Conservation (phyloP, 1,140 invertebrate genomes). For the Andricus grossulariae region DNA sequence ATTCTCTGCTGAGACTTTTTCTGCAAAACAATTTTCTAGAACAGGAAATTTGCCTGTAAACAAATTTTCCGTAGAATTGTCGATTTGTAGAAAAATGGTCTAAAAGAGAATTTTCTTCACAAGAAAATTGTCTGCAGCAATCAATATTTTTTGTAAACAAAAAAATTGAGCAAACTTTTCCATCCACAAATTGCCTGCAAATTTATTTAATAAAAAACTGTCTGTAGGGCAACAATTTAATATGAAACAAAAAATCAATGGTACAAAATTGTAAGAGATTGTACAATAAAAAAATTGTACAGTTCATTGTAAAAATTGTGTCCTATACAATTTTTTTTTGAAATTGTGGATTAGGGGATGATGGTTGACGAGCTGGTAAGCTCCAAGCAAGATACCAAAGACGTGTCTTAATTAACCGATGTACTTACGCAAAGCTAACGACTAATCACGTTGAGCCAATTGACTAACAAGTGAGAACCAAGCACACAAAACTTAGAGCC, state of each 20-base stretch:
- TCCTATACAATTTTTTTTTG: neutral
- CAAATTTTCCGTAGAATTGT: neutral
- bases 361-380: conserved; percentile 36
- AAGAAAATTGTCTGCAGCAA: neutral
- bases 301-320: no score
- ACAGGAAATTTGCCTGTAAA: neutral
- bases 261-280: no score
- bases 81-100: neutral
- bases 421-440: conserved; percentile 62
- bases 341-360: conserved; percentile 12
- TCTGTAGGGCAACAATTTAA: no score
- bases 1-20: neutral
- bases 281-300: no score
- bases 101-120: neutral
- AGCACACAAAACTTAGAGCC: conserved; percentile 58
- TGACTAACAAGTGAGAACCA: conserved; percentile 51
- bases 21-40: neutral
- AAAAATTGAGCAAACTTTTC: neutral
- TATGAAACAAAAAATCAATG: no score
- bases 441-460: conserved; percentile 58
- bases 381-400: conserved; percentile 65
- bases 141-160: neutral
- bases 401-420: conserved; percentile 66
- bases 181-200: neutral
- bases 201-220: no score